phyloP scores from a whole-genome alignment of 2,888 invertebrate genomes.

The Heliconius hortense region DNA sequence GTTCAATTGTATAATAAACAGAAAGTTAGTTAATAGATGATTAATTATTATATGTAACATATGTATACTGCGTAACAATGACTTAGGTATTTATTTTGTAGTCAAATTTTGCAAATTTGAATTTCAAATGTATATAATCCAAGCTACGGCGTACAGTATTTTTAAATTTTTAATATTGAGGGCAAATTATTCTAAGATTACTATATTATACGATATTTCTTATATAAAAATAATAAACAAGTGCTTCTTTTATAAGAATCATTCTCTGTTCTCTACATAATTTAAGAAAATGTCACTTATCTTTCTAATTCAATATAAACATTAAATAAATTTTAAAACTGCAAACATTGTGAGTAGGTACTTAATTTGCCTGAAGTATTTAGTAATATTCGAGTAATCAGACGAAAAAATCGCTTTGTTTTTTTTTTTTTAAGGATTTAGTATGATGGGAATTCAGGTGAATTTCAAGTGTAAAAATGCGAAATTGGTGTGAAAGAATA shows the following conservation, averaged over 20 bases:
- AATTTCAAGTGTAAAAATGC: too few relatives aligned
- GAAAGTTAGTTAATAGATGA: not conserved
- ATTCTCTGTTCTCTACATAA: too few relatives aligned
- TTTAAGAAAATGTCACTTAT: too few relatives aligned
- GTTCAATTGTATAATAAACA: not conserved
- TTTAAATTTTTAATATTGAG: slow-evolving; percentile 1
- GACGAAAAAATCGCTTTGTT: too few relatives aligned
- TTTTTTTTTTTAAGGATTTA: too few relatives aligned
- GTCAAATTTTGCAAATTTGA: slow-evolving; percentile 29
- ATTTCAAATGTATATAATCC: slow-evolving; percentile 24
- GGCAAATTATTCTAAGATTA: not conserved
- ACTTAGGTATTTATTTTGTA: slow-evolving; percentile 21
- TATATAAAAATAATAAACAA: not conserved
- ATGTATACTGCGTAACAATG: slow-evolving; percentile 25
- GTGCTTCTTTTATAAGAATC: not conserved
- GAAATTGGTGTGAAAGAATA: too few relatives aligned
- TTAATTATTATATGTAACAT: slow-evolving; percentile 3
- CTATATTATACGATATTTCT: not conserved
- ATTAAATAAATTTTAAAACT: too few relatives aligned
- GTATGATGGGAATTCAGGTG: too few relatives aligned
- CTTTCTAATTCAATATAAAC: too few relatives aligned
- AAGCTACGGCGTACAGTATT: slow-evolving; percentile 9
- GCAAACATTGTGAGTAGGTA: too few relatives aligned
- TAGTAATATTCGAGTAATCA: too few relatives aligned
- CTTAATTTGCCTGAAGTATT: too few relatives aligned